Evolutionary conservation across 2,113 vertebrate genomes (phyloP).

Genomic region (Hypanus sabinus): DNA sequence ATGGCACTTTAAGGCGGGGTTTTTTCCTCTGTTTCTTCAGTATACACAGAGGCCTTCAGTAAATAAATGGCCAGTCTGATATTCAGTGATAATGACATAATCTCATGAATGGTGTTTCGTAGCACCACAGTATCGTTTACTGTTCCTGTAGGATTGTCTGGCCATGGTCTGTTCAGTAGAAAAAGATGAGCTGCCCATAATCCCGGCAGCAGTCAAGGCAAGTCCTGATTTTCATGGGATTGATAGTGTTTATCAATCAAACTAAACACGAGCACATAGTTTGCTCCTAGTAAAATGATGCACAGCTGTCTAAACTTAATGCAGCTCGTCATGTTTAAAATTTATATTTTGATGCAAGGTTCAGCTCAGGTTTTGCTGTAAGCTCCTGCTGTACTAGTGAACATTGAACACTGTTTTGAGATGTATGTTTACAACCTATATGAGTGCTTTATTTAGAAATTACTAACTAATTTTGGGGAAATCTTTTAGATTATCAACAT

Average conservation of each 20-base stretch:
- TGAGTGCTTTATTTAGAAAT: neutral
- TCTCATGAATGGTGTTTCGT: neutral
- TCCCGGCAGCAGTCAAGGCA: neutral
- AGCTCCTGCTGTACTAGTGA: neutral
- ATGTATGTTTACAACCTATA: neutral
- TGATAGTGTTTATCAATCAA: conserved; percentile 3
- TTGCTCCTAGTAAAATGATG: neutral
- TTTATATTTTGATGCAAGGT: neutral
- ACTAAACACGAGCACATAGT: neutral
- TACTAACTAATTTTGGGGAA: neutral
- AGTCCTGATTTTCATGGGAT: neutral
- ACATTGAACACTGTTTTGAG: neutral
- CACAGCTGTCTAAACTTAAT: neutral
- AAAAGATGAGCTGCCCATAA: neutral
- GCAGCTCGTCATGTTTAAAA: neutral
- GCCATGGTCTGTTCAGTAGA: neutral
- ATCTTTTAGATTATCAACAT: neutral
- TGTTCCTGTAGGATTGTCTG: neutral
- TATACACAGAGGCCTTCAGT: neutral
- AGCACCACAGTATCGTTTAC: neutral
- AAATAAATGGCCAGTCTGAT: neutral
- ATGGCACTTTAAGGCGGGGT: neutral
- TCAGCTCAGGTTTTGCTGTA: neutral
- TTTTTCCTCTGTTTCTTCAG: neutral
- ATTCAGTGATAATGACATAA: neutral